phyloP scores from a whole-genome alignment of 2,888 invertebrate species.

The Metalampra italica region DNA sequence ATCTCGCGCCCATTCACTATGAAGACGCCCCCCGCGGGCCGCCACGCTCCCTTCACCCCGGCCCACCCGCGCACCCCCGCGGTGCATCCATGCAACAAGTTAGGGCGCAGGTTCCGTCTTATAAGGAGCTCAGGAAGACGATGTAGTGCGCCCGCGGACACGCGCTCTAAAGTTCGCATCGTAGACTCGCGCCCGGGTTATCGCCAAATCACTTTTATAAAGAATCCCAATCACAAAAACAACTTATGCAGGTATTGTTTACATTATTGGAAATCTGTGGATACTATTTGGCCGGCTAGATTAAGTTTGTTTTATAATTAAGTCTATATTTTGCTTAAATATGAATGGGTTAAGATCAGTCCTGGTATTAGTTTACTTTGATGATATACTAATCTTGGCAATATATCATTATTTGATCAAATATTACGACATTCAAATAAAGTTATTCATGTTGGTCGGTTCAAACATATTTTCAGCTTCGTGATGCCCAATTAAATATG shows the following conservation, averaged over 20 bases:
- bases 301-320: background rate
- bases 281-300: background rate
- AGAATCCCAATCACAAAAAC: background rate
- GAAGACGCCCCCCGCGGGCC: slow-evolving; percentile 52
- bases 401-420: no score
- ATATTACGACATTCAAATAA: slow-evolving; percentile 48
- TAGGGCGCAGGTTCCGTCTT: slow-evolving; percentile 65
- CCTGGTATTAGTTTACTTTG: no score
- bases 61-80: slow-evolving; percentile 49
- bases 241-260: background rate
- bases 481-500: slow-evolving; percentile 79
- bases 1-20: slow-evolving; percentile 78
- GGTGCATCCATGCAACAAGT: slow-evolving; percentile 78
- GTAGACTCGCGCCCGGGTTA: slow-evolving; percentile 1
- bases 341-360: no score
- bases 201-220: background rate
- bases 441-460: slow-evolving; percentile 66
- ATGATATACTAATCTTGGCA: slow-evolving; percentile 15
- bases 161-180: slow-evolving; percentile 9
- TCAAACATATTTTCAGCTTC: slow-evolving; percentile 72
- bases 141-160: slow-evolving; percentile 27
- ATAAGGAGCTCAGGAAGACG: slow-evolving; percentile 58
- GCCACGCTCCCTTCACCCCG: slow-evolving; percentile 30
- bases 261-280: background rate
- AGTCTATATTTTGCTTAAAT: background rate